Conservation (phyloP, 2,797 vertebrate species). For the Dipus sagitta region DNA sequence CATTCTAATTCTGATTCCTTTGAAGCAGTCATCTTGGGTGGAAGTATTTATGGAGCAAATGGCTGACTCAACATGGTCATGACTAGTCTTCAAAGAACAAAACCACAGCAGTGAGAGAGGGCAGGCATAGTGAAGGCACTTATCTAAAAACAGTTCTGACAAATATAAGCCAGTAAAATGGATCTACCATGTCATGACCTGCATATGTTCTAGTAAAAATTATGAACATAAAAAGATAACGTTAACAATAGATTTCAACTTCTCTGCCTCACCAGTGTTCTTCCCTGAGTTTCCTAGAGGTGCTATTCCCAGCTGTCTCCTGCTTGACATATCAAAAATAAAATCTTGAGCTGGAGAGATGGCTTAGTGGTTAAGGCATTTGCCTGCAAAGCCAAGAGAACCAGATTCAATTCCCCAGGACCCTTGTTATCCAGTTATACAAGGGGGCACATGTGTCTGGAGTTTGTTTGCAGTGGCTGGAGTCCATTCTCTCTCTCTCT, state of each 20-base stretch:
- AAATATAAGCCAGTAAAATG: not conserved
- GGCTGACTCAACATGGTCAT: not conserved
- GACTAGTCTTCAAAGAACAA: not conserved
- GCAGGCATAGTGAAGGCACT: not conserved
- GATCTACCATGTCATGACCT: not conserved
- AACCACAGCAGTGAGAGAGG: not conserved
- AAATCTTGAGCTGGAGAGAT: not conserved
- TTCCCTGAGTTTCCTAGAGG: not conserved
- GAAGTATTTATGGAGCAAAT: not conserved
- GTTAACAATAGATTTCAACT: not conserved
- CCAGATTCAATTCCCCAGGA: too few relatives aligned
- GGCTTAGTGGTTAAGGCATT: too few relatives aligned
- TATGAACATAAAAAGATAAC: not conserved
- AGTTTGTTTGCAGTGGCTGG: too few relatives aligned
- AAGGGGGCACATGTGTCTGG: too few relatives aligned
- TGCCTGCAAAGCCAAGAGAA: too few relatives aligned
- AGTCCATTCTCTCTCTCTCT: too few relatives aligned
- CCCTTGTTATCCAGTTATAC: too few relatives aligned
- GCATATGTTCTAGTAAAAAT: not conserved
- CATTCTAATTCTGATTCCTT: constrained; percentile 1
- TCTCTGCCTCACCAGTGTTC: not conserved
- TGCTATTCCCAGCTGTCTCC: too few relatives aligned
- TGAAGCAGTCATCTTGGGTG: not conserved
- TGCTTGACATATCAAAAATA: not conserved
- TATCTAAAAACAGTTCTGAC: not conserved